Conservation (phyloP, 1,140 invertebrate species). For the Ceratitis capitata region DNA sequence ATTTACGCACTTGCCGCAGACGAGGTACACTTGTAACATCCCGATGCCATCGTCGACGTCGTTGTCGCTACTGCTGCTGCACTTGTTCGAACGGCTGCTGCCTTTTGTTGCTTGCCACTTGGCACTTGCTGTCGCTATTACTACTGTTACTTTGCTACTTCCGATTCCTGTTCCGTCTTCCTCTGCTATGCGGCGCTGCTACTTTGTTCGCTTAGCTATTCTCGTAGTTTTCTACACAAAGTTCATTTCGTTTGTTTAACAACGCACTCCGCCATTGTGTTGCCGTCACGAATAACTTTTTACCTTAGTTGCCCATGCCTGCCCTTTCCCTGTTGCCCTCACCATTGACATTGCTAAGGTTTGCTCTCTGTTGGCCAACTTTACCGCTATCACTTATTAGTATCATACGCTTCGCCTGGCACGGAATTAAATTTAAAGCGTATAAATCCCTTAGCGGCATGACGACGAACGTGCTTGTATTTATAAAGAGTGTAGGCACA, state of each 20-base stretch:
- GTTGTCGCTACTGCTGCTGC: background rate
- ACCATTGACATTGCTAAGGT: no score
- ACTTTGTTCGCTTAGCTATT: background rate
- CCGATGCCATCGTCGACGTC: background rate
- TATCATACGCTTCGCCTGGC: slow-evolving; percentile 37
- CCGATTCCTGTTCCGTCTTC: slow-evolving; percentile 22
- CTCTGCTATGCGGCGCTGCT: background rate
- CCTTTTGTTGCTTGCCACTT: slow-evolving; percentile 11
- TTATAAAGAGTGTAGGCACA: no score
- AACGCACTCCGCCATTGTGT: background rate
- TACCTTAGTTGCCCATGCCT: background rate
- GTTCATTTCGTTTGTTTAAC: background rate
- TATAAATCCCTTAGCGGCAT: slow-evolving; percentile 21
- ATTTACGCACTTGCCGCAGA: background rate
- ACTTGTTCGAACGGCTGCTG: slow-evolving; percentile 34
- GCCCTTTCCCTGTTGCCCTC: background rate
- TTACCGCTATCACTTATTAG: slow-evolving; percentile 39
- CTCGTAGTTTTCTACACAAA: background rate
- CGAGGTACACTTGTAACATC: background rate
- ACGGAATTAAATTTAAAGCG: slow-evolving; percentile 38
- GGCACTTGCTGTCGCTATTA: background rate
- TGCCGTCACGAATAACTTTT: background rate
- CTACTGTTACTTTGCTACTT: slow-evolving; percentile 12
- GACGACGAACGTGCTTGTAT: background rate
- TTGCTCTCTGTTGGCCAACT: background rate